A percentile compares a stretch with the other conserved stretches of the same genome.
Evolutionary conservation across 2,888 invertebrate species (phyloP).

Genomic region (Nomada goodeniana): DNA sequence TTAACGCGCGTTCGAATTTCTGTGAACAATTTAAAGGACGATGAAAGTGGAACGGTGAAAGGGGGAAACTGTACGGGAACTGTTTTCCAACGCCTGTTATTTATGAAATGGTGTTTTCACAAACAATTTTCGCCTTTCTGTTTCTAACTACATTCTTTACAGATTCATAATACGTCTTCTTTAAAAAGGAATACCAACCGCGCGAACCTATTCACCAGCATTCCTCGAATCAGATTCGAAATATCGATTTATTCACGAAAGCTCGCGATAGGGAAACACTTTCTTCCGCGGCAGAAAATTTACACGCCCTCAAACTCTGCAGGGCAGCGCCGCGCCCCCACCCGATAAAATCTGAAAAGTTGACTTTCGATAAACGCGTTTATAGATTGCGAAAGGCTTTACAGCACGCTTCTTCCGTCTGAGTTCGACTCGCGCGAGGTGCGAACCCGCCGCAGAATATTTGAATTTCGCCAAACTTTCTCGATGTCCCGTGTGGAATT

Average conservation of each 20-base stretch:
- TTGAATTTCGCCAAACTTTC: constrained; percentile 65
- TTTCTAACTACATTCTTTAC: too few species aligned
- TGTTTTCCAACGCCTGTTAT: too few species aligned
- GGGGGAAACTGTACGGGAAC: too few species aligned
- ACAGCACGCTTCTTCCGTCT: constrained; percentile 62
- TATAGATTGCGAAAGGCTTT: constrained; percentile 74
- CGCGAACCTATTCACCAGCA: too few species aligned
- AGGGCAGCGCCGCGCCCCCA: constrained; percentile 43
- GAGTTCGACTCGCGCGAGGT: constrained; percentile 38
- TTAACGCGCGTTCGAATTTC: too few species aligned
- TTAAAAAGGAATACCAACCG: too few species aligned
- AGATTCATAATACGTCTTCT: too few species aligned
- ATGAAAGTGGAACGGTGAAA: too few species aligned
- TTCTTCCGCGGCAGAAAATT: not conserved
- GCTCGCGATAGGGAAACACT: constrained; percentile 1
- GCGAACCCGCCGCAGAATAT: constrained; percentile 28
- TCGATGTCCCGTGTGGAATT: constrained; percentile 32
- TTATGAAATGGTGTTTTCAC: too few species aligned
- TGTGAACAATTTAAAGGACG: too few species aligned
- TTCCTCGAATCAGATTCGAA: not conserved
- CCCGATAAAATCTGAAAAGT: constrained; percentile 46
- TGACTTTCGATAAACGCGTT: constrained; percentile 63
- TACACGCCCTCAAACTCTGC: constrained; percentile 33
- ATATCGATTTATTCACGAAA: not conserved
- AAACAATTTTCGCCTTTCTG: too few species aligned